phyloP scores from a whole-genome alignment of 2,797 vertebrate genomes.

The Enteromius argenteus region DNA sequence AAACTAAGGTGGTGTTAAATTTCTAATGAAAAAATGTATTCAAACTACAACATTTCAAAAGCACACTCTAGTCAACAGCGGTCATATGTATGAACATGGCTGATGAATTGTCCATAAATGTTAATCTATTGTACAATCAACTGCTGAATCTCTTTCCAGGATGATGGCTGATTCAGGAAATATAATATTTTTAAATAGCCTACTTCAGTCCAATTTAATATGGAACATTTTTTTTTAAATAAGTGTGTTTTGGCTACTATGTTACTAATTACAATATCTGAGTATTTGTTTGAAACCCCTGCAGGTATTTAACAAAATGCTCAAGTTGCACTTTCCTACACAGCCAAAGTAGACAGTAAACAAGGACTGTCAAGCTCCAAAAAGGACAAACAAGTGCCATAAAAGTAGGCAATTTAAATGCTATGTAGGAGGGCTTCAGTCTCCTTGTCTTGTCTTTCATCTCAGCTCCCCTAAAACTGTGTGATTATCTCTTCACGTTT shows the following conservation, averaged over 20 bases:
- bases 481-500: constrained; percentile 32
- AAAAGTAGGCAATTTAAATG: background rate
- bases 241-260: background rate
- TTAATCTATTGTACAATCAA: background rate
- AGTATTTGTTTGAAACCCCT: background rate
- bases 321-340: background rate
- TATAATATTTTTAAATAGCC: background rate
- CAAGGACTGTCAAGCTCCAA: background rate
- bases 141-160: background rate
- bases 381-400: constrained; percentile 10
- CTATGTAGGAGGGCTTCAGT: background rate
- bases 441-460: constrained; percentile 31
- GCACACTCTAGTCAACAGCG: no score
- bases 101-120: background rate
- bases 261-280: no score
- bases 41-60: background rate
- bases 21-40: background rate
- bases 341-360: background rate
- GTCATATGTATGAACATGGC: no score
- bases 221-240: background rate
- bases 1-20: background rate
- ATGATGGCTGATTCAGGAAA: background rate
- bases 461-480: background rate
- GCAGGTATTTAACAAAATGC: background rate
- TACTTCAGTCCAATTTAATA: background rate